Conservation (phyloP, 1,140 invertebrate genomes). For the Heliconius hermathena region DNA sequence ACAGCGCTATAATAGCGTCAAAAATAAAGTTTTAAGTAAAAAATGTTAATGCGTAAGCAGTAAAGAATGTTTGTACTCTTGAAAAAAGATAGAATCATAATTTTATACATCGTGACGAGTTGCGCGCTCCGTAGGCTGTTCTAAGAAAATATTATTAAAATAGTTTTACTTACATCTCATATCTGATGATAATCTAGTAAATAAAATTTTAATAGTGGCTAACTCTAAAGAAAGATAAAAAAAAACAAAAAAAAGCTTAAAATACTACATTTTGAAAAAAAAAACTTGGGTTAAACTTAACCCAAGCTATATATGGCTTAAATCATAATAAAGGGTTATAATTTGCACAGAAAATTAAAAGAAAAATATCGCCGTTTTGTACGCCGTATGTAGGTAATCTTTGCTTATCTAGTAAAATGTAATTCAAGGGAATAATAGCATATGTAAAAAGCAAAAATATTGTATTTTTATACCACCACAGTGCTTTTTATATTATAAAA, state of each 20-base stretch:
- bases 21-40: neutral
- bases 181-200: neutral
- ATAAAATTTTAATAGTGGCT: neutral
- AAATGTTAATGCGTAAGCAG: neutral
- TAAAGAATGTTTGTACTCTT: conserved; percentile 33
- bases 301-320: no score
- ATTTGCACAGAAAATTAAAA: no score
- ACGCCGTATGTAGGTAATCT: no score
- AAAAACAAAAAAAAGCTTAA: neutral
- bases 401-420: no score
- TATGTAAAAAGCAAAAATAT: no score
- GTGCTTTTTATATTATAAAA: no score
- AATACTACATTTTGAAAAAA: neutral
- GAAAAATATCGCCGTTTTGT: no score
- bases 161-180: neutral
- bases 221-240: neutral
- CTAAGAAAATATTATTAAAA: conserved; percentile 28
- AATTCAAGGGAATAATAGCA: no score
- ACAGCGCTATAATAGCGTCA: neutral
- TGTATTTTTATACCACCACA: no score
- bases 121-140: conserved; percentile 20
- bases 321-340: no score
- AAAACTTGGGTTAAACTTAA: neutral
- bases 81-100: conserved; percentile 53
- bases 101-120: conserved; percentile 47